Percentiles rank a stretch among this genome's conserved stretches.
Conservation (phyloP, 2,888 invertebrate genomes). For the Sicus ferrugineus region DNA sequence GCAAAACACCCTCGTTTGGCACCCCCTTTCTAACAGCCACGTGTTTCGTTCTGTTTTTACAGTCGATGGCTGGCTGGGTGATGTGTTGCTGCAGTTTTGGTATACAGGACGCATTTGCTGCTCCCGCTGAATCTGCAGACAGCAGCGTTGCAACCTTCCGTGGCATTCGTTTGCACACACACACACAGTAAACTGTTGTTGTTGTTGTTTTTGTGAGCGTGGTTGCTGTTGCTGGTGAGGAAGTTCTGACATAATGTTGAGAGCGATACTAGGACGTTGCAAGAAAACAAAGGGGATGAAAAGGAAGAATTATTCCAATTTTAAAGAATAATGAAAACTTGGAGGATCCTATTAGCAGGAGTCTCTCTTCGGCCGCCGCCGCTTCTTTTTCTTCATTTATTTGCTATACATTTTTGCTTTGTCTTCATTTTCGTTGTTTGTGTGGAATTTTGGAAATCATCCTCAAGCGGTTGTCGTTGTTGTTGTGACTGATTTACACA, state of each 20-base stretch:
- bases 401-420: constrained; percentile 19
- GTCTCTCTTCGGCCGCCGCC: no score
- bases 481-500: constrained; percentile 8
- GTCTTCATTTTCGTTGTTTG: constrained; percentile 18
- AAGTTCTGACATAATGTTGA: background rate
- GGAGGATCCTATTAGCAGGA: constrained; percentile 26
- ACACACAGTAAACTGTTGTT: background rate
- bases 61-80: background rate
- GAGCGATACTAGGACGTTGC: background rate
- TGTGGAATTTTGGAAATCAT: background rate
- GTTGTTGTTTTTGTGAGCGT: background rate
- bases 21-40: no score
- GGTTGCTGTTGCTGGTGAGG: background rate
- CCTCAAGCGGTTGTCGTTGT: background rate
- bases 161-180: background rate
- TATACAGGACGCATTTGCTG: no score
- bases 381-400: background rate
- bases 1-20: no score
- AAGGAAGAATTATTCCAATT: constrained; percentile 27
- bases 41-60: no score
- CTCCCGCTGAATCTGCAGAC: background rate
- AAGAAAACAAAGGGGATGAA: constrained; percentile 36
- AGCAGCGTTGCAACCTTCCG: constrained; percentile 12
- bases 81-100: background rate
- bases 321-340: constrained; percentile 30